Evolutionary conservation across 2,113 vertebrate genomes (phyloP).

Genomic region (Prietella phreatophila): DNA sequence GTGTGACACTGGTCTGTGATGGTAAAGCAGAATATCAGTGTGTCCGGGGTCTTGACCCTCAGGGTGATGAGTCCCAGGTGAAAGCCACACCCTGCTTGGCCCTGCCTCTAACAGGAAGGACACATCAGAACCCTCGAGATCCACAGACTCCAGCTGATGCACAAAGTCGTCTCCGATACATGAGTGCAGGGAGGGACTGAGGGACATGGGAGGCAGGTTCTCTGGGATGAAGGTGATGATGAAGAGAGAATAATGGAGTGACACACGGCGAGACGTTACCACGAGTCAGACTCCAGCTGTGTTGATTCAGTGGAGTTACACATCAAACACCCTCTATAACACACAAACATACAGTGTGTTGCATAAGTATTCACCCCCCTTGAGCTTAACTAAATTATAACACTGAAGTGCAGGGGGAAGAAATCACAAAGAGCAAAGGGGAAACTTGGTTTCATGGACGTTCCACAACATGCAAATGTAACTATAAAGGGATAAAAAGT

Average conservation of each 20-base stretch:
- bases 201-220: constrained; percentile 76
- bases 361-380: background rate
- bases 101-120: too few relatives aligned
- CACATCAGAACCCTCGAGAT: constrained; percentile 78
- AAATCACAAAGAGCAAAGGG: too few relatives aligned
- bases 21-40: too few relatives aligned
- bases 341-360: background rate
- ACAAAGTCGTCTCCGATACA: constrained; percentile 81
- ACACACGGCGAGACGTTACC: background rate
- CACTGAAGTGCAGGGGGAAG: too few relatives aligned
- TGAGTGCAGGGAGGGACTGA: constrained; percentile 65
- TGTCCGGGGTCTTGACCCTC: too few relatives aligned
- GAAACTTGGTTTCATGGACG: too few relatives aligned
- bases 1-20: too few relatives aligned
- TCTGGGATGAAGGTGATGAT: constrained; percentile 50
- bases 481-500: too few relatives aligned
- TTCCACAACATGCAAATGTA: too few relatives aligned
- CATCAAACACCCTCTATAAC: constrained; percentile 63
- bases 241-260: constrained; percentile 19
- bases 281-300: constrained; percentile 45
- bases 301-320: constrained; percentile 68
- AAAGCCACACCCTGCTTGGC: too few relatives aligned
- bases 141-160: constrained; percentile 75
- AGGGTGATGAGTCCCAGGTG: too few relatives aligned
- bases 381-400: too few relatives aligned